phyloP scores from a whole-genome alignment of 1,140 invertebrate species.

The Lycorma delicatula region DNA sequence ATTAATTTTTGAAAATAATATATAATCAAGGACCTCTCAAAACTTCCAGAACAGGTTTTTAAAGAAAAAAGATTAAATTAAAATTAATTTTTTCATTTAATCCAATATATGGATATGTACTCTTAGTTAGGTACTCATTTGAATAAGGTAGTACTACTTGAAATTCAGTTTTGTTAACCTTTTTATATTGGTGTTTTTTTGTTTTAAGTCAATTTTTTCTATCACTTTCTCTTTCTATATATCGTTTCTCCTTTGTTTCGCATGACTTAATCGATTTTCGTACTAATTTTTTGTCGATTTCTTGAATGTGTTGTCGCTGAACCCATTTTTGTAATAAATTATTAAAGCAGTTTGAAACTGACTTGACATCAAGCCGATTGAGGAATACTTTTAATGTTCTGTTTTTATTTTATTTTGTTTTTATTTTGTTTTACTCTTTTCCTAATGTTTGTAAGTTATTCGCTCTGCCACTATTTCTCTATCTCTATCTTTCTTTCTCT shows the following conservation, averaged over 20 bases:
- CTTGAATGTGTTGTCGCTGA: constrained; percentile 12
- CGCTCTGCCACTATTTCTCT: no score
- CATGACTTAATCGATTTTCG: constrained; percentile 18
- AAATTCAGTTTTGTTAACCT: constrained; percentile 19
- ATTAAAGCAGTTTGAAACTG: not conserved
- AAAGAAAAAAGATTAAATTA: no score
- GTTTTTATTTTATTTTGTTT: not conserved
- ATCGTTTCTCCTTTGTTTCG: constrained; percentile 13
- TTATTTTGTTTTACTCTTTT: no score
- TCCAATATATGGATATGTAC: no score
- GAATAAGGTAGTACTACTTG: constrained; percentile 21
- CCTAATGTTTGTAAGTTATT: constrained; percentile 2
- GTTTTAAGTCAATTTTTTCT: constrained; percentile 36
- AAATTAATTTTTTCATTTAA: no score
- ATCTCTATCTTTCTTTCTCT: no score
- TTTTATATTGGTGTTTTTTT: constrained; percentile 25
- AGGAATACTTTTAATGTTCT: not conserved
- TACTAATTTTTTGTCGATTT: constrained; percentile 16
- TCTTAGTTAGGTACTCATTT: constrained; percentile 3
- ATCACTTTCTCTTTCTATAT: constrained; percentile 21
- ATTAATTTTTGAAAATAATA: constrained; percentile 12
- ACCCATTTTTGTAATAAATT: not conserved
- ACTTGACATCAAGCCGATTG: not conserved
- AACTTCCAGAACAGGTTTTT: constrained; percentile 12
- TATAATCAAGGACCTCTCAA: constrained; percentile 34